Percentiles rank a stretch among this genome's conserved stretches.
Conservation (phyloP, 2,797 vertebrate species). For the Lepus oiostolus region DNA sequence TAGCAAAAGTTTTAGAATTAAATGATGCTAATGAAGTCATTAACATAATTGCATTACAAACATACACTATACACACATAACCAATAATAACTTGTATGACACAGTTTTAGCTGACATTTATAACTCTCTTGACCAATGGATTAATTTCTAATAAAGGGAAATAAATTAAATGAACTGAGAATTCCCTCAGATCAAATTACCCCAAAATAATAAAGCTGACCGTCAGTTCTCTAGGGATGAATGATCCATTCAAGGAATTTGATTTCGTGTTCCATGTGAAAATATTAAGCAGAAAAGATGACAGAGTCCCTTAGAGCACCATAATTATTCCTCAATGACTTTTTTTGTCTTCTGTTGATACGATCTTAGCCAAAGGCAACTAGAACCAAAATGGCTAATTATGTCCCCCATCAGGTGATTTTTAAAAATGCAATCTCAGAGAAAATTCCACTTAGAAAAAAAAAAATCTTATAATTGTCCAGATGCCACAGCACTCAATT, state of each 20-base stretch:
- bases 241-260: conserved; percentile 34
- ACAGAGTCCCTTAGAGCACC: neutral
- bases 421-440: conserved; percentile 4
- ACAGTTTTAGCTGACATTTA: neutral
- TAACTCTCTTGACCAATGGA: neutral
- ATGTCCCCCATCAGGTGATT: neutral
- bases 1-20: conserved; percentile 22
- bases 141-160: neutral
- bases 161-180: conserved; percentile 26
- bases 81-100: neutral
- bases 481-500: neutral
- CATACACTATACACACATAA: no score
- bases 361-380: neutral
- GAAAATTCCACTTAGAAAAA: conserved; percentile 28
- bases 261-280: neutral
- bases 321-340: conserved; percentile 33
- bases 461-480: neutral
- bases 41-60: no score
- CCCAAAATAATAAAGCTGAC: neutral
- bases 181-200: neutral
- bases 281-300: conserved; percentile 49
- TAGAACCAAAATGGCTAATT: neutral
- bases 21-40: neutral
- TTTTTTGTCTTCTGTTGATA: conserved; percentile 18
- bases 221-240: neutral